Conservation (phyloP, 2,113 vertebrate species). For the Pampusana beccarii region DNA sequence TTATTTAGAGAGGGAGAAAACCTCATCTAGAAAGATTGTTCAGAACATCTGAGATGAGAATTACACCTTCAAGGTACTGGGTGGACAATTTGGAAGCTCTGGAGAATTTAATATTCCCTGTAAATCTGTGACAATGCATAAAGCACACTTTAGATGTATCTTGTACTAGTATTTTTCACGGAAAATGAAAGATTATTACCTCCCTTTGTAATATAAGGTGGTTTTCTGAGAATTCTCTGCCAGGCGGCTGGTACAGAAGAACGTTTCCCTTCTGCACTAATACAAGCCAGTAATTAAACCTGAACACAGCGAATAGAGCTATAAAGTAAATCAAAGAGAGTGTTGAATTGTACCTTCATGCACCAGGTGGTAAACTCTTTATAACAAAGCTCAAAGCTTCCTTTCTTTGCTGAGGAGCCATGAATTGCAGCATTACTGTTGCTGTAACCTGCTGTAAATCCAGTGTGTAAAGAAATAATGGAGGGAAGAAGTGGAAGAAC, state of each 20-base stretch:
- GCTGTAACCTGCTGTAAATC: conserved; percentile 28
- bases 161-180: conserved; percentile 16
- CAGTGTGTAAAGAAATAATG: accelerated
- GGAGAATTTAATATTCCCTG: not conserved
- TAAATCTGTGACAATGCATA: not conserved
- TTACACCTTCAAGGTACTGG: not conserved
- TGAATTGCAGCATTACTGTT: conserved; percentile 12
- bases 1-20: not conserved
- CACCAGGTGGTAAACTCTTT: conserved; percentile 18
- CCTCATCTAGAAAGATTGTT: not conserved
- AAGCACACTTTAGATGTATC: not conserved
- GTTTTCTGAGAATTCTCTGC: conserved; percentile 49
- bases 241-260: conserved; percentile 10
- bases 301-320: not conserved
- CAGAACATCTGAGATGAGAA: not conserved
- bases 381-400: conserved; percentile 12
- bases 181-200: conserved; percentile 47
- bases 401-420: conserved; percentile 9
- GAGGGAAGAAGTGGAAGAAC: not conserved
- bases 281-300: conserved; percentile 56
- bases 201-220: not conserved
- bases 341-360: conserved; percentile 35
- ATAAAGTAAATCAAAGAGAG: conserved; percentile 49
- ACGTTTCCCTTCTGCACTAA: conserved; percentile 23
- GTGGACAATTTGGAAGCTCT: not conserved